These are phyloP conservation scores for Dryococelus australis DNA, from an alignment of 2,888 invertebrate genomes.

Conservation along the genomic window DNA sequence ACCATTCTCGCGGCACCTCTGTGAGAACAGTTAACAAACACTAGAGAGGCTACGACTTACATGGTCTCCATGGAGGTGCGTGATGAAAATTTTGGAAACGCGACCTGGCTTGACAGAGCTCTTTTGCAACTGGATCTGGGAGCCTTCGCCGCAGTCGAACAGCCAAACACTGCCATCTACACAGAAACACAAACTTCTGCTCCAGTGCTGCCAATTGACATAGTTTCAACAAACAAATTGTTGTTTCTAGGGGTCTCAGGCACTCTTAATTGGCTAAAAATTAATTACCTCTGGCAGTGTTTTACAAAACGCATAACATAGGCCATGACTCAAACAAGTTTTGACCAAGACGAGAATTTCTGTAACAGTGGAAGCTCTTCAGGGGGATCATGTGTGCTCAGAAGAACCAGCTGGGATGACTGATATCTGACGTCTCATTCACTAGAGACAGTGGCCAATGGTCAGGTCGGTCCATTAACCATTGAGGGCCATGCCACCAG, in stretches of 20 bases:
- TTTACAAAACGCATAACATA: no score
- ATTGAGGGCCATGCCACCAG: no score
- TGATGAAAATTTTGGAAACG: conserved; percentile 58
- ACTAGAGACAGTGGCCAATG: no score
- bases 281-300: conserved; percentile 20
- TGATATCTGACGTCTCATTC: no score
- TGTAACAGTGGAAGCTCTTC: no score
- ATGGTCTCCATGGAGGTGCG: conserved; percentile 61
- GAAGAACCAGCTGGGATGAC: no score
- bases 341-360: no score
- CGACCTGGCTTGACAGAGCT: conserved; percentile 54
- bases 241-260: not conserved
- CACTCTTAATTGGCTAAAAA: conserved; percentile 19
- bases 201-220: not conserved
- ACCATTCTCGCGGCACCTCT: no score
- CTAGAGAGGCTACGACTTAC: conserved; percentile 49
- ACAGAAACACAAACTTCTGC: conserved; percentile 23
- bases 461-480: no score
- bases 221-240: not conserved
- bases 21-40: no score
- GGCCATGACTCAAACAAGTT: no score
- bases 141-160: conserved; percentile 61
- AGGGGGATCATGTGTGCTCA: no score
- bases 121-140: conserved; percentile 58
- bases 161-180: conserved; percentile 57